Conservation (phyloP, 1,140 invertebrate species). For the Plectrocnemia conspersa region DNA sequence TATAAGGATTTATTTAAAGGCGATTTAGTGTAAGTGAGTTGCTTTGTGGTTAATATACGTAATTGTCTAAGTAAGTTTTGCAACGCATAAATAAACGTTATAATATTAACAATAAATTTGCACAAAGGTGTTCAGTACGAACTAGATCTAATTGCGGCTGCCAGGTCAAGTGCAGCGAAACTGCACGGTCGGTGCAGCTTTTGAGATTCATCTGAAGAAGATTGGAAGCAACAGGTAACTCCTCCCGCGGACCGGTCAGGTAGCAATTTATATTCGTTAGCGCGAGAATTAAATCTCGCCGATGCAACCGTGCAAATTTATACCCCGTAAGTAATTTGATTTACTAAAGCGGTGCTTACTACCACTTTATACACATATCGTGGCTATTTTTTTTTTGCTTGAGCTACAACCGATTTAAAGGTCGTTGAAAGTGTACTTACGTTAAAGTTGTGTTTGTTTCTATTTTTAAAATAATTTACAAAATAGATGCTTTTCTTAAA, state of each 20-base stretch:
- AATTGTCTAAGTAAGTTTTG: too few relatives aligned
- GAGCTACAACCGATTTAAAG: too few relatives aligned
- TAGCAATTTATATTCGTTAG: conserved; percentile 22
- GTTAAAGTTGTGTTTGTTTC: too few relatives aligned
- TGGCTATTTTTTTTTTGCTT: too few relatives aligned
- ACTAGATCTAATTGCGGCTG: conserved; percentile 15
- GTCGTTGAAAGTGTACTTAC: too few relatives aligned
- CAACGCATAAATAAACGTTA: too few relatives aligned
- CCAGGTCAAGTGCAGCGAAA: conserved; percentile 15
- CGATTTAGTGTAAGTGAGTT: too few relatives aligned
- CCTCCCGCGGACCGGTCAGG: conserved; percentile 13
- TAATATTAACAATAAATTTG: too few relatives aligned
- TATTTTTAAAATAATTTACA: too few relatives aligned
- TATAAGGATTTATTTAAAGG: too few relatives aligned
- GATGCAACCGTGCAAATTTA: conserved; percentile 20
- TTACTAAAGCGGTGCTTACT: conserved; percentile 5
- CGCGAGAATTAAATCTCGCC: conserved; percentile 13
- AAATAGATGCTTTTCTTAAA: too few relatives aligned
- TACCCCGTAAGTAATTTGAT: conserved; percentile 17
- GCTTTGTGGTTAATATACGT: too few relatives aligned
- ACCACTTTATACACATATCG: neutral
- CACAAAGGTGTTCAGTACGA: neutral
- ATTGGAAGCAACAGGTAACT: conserved; percentile 3
- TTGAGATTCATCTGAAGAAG: conserved; percentile 9
- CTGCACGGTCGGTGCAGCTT: neutral